phyloP scores from a whole-genome alignment of 2,888 invertebrate genomes.

The Heteromurus nitidus region DNA sequence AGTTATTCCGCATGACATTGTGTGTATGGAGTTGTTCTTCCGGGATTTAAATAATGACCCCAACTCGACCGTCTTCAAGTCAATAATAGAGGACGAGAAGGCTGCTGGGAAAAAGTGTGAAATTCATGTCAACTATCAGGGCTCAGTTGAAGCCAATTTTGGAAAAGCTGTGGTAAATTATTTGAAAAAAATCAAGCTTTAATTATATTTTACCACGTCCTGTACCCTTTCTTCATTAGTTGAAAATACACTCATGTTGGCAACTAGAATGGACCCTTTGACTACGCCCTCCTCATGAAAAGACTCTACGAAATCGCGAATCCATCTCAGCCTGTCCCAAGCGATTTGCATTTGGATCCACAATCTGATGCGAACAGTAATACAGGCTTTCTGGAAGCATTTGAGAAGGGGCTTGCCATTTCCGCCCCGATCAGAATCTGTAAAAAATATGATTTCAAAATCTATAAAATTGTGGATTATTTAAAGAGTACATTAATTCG shows the following conservation, averaged over 20 bases:
- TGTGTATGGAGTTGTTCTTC: constrained; percentile 27
- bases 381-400: neutral
- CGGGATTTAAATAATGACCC: constrained; percentile 14
- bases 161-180: constrained; percentile 11
- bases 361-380: neutral
- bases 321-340: constrained; percentile 6
- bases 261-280: neutral
- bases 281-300: neutral
- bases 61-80: neutral
- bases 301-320: constrained; percentile 22
- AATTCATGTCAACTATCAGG: neutral
- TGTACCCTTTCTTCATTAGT: neutral
- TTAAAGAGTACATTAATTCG: neutral
- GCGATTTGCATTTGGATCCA: neutral
- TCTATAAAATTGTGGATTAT: too few species aligned
- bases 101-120: constrained; percentile 14
- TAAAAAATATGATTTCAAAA: too few species aligned
- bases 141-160: constrained; percentile 6
- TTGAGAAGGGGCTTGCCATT: neutral
- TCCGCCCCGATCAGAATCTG: constrained; percentile 32
- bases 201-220: neutral
- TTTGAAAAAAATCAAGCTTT: neutral
- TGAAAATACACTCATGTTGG: neutral
- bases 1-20: constrained; percentile 28
- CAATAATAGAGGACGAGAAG: neutral